Conservation (phyloP, 2,113 vertebrate genomes). For the Hippocampus mohnikei region DNA sequence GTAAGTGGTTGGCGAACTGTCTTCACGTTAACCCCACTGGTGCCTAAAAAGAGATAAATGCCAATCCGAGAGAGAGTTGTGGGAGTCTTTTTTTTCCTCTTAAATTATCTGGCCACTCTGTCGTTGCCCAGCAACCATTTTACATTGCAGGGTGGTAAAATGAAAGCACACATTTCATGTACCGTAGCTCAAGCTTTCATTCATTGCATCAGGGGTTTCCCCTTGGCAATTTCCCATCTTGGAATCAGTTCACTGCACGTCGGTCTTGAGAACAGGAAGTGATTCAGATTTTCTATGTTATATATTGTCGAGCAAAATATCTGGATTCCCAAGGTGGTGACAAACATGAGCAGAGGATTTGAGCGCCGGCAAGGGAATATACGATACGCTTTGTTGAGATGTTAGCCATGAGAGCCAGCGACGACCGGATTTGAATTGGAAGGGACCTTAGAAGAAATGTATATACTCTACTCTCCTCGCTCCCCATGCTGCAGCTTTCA, state of each 20-base stretch:
- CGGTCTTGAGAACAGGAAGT: neutral
- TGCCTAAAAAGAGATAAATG: neutral
- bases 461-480: neutral
- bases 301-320: slow-evolving; percentile 3
- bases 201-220: neutral
- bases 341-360: slow-evolving; percentile 5
- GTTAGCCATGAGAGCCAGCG: neutral
- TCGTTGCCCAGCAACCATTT: neutral
- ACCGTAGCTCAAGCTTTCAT: neutral
- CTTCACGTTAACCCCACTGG: neutral
- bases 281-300: neutral
- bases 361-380: neutral
- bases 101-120: neutral
- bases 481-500: neutral
- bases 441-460: slow-evolving; percentile 9
- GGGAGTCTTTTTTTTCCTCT: neutral
- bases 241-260: neutral
- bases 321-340: slow-evolving; percentile 15
- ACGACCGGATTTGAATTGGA: neutral
- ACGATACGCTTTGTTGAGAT: slow-evolving; percentile 4
- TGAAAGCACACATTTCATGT: neutral
- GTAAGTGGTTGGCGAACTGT: neutral
- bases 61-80: neutral
- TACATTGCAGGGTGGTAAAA: neutral
- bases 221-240: neutral